Conservation (phyloP, 1,140 invertebrate genomes). For the Metaphire vulgaris region DNA sequence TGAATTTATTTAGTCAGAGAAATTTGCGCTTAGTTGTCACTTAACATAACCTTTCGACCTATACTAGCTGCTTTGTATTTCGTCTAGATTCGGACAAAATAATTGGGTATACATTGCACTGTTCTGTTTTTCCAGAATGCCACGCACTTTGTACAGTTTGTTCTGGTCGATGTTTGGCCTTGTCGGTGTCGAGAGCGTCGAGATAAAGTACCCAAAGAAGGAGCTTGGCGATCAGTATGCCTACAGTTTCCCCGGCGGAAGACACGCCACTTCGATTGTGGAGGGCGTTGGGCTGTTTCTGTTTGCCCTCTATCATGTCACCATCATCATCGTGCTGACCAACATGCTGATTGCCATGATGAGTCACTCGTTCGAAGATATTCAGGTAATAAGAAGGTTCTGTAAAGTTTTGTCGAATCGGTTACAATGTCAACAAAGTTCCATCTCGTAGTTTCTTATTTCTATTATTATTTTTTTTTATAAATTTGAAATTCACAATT, state of each 20-base stretch:
- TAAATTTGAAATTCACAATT: too few species aligned
- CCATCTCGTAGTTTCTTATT: too few species aligned
- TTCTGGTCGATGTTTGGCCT: conserved; percentile 72
- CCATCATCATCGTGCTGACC: conserved; percentile 59
- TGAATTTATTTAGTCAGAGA: too few species aligned
- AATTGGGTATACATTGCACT: too few species aligned
- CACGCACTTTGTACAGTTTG: conserved; percentile 61
- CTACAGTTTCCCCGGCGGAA: conserved; percentile 20
- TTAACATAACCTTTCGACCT: too few species aligned
- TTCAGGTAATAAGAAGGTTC: conserved; percentile 57
- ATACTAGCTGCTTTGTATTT: too few species aligned
- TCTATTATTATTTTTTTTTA: too few species aligned
- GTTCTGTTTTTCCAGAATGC: conserved; percentile 55
- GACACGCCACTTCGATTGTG: conserved; percentile 42
- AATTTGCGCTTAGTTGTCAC: too few species aligned
- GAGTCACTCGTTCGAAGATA: too few species aligned
- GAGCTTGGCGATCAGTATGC: not conserved
- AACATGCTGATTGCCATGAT: conserved; percentile 62
- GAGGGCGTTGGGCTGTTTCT: conserved; percentile 58
- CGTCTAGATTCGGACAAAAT: too few species aligned
- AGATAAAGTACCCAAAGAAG: conserved; percentile 28
- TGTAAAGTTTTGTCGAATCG: too few species aligned
- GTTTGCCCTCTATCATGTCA: conserved; percentile 54
- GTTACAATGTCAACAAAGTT: too few species aligned
- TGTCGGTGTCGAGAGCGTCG: conserved; percentile 53